Conservation (phyloP, 2,888 invertebrate genomes). For the Elegia similella region DNA sequence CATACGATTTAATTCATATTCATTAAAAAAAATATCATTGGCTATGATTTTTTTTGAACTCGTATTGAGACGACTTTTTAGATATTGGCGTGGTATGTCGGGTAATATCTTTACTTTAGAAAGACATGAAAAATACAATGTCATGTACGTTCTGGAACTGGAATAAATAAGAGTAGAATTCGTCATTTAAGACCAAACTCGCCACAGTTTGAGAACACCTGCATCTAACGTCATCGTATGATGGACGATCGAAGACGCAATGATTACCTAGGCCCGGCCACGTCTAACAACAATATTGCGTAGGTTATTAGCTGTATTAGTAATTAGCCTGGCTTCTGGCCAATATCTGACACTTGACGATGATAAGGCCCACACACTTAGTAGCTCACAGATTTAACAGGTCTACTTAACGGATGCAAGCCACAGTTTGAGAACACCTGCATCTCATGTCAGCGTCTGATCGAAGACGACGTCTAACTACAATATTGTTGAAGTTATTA, state of each 20-base stretch:
- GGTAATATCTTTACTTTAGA: no score
- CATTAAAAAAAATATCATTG: no score
- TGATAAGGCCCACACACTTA: no score
- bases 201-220: background rate
- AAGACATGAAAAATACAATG: no score
- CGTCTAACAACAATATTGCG: background rate
- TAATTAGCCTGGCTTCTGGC: slow-evolving; percentile 14
- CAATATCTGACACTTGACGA: background rate
- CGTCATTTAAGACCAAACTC: background rate
- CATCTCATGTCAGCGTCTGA: slow-evolving; percentile 9
- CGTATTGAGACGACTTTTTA: no score
- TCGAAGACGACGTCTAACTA: slow-evolving; percentile 17
- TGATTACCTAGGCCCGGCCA: slow-evolving; percentile 1
- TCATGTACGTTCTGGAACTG: no score
- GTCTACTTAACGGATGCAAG: no score
- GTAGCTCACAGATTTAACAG: no score
- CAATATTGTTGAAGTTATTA: slow-evolving; percentile 8
- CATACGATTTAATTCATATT: no score
- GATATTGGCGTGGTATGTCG: no score
- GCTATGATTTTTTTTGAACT: no score
- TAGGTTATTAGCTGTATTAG: slow-evolving; percentile 9
- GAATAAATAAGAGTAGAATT: no score
- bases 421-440: slow-evolving; percentile 3
- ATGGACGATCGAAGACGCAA: slow-evolving; percentile 19
- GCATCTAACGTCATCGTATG: slow-evolving; percentile 8